These are phyloP conservation scores for Macrosoma leucophasiata DNA, from an alignment of 2,888 invertebrate species.

Conservation along the genomic window DNA sequence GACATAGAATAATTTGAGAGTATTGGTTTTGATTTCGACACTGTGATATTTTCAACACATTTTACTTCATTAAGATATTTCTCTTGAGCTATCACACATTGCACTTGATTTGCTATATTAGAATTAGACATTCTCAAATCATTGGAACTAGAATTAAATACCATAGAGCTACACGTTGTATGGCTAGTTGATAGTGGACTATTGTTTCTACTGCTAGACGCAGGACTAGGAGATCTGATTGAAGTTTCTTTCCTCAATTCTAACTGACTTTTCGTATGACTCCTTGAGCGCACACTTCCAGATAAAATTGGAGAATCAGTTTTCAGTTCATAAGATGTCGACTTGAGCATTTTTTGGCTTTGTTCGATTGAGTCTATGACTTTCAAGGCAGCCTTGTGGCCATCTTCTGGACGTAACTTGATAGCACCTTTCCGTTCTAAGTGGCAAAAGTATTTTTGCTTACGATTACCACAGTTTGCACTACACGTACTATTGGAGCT, in stretches of 20 bases:
- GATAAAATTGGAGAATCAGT: slow-evolving; percentile 59
- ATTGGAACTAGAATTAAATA: slow-evolving; percentile 71
- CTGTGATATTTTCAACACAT: slow-evolving; percentile 67
- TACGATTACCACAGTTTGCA: slow-evolving; percentile 57
- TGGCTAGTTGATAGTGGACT: slow-evolving; percentile 70
- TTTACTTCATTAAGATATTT: slow-evolving; percentile 69
- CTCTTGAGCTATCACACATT: slow-evolving; percentile 72
- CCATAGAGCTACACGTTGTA: slow-evolving; percentile 72
- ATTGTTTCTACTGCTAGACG: slow-evolving; percentile 68
- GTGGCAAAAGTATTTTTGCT: slow-evolving; percentile 53
- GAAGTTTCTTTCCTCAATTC: slow-evolving; percentile 62
- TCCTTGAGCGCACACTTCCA: slow-evolving; percentile 46
- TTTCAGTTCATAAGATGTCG: slow-evolving; percentile 65
- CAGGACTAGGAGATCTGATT: slow-evolving; percentile 62
- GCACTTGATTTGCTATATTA: slow-evolving; percentile 65
- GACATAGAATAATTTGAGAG: too few species aligned
- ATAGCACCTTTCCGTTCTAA: slow-evolving; percentile 70
- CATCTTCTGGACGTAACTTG: slow-evolving; percentile 65
- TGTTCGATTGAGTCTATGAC: slow-evolving; percentile 70
- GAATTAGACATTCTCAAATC: slow-evolving; percentile 68
- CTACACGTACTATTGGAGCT: slow-evolving; percentile 60
- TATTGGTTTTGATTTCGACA: slow-evolving; percentile 59
- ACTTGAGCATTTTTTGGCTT: slow-evolving; percentile 69
- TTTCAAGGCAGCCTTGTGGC: slow-evolving; percentile 60
- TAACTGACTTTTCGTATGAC: slow-evolving; percentile 56